phyloP scores from a whole-genome alignment of 1,140 invertebrate species.

The Drosophila persimilis region DNA sequence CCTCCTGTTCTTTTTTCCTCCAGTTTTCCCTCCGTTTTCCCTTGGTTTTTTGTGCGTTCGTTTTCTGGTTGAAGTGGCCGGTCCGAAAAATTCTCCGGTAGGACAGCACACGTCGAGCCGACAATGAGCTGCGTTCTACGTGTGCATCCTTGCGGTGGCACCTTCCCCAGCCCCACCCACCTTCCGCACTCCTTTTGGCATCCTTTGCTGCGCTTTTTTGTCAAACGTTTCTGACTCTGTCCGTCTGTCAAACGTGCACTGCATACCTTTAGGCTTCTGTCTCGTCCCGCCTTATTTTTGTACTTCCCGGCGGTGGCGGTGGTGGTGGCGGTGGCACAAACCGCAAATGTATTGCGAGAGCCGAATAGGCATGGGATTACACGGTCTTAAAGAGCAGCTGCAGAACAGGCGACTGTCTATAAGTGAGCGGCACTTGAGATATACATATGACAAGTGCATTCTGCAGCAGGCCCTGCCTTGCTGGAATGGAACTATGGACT shows the following conservation, averaged over 20 bases:
- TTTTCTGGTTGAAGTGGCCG: constrained; percentile 16
- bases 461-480: neutral
- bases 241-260: constrained; percentile 69
- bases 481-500: neutral
- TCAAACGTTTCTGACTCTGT: constrained; percentile 49
- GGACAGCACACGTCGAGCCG: constrained; percentile 23
- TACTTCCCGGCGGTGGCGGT: neutral
- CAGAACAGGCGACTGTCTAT: constrained; percentile 26
- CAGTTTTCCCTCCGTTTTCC: constrained; percentile 3
- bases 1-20: neutral
- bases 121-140: constrained; percentile 75
- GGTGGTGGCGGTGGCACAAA: constrained; percentile 8
- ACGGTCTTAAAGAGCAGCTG: constrained; percentile 27
- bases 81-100: constrained; percentile 22
- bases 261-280: constrained; percentile 64
- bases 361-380: constrained; percentile 43
- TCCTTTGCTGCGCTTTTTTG: constrained; percentile 59
- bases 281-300: constrained; percentile 10
- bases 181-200: neutral
- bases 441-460: constrained; percentile 27
- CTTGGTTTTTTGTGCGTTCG: constrained; percentile 5
- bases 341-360: constrained; percentile 60
- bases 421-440: constrained; percentile 39
- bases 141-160: constrained; percentile 61
- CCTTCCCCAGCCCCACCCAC: neutral